These are phyloP conservation scores for Chaetogeoica ovagalla DNA, from an alignment of 2,888 invertebrate genomes.

Conservation along the genomic window DNA sequence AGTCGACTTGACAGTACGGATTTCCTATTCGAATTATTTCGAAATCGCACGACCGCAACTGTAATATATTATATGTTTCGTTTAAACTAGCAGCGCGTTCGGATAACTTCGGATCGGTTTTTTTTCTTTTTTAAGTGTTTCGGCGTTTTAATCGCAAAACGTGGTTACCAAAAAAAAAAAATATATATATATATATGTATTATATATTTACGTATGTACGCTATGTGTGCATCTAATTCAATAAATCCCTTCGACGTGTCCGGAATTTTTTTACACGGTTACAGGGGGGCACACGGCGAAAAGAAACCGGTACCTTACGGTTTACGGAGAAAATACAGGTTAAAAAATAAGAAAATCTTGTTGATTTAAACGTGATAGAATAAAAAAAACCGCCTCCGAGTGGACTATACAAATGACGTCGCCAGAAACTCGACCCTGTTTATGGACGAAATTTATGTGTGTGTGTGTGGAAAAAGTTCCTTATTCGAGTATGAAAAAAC, in stretches of 20 bases:
- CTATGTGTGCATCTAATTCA: conserved; percentile 1
- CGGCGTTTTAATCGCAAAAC: no score
- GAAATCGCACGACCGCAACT: no score
- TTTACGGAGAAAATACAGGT: neutral
- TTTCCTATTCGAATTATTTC: no score
- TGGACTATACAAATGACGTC: conserved; percentile 20
- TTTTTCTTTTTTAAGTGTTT: no score
- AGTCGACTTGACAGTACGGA: no score
- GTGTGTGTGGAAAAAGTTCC: conserved; percentile 7
- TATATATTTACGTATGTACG: neutral
- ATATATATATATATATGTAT: no score
- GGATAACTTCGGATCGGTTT: no score
- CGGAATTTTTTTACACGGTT: conserved; percentile 10
- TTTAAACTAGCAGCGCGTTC: no score
- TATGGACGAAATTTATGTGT: conserved; percentile 3
- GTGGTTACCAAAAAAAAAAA: no score
- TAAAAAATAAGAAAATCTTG: neutral
- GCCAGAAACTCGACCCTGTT: conserved; percentile 35
- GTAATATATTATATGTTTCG: no score
- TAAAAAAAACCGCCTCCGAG: neutral
- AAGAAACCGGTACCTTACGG: neutral
- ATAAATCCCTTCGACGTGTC: conserved; percentile 6
- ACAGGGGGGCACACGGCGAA: neutral
- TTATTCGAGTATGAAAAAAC: conserved; percentile 9
- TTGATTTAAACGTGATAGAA: conserved; percentile 25